These are phyloP conservation scores for Oceanodroma leucorhoa DNA, from an alignment of 2,797 vertebrate genomes.

Conservation along the genomic window DNA sequence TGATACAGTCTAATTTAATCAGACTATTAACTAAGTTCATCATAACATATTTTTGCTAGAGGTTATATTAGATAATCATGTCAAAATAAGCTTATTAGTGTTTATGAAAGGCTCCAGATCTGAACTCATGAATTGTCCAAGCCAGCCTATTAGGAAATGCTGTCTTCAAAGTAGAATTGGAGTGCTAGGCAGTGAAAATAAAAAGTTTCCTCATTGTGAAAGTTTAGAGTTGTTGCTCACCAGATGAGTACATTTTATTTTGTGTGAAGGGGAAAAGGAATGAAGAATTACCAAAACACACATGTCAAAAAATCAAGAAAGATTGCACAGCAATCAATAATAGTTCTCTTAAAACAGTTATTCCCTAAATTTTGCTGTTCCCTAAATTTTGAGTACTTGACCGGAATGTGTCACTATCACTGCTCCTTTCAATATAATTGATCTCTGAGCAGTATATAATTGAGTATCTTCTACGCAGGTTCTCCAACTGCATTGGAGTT, in stretches of 20 bases:
- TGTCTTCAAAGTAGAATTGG: not conserved
- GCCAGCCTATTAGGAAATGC: not conserved
- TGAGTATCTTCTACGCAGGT: not conserved
- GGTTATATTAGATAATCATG: not conserved
- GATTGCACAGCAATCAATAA: not conserved
- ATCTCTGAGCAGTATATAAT: not conserved
- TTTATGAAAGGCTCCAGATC: not conserved
- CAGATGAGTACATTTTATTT: not conserved
- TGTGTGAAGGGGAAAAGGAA: not conserved
- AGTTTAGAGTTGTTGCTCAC: not conserved
- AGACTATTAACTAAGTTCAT: no score
- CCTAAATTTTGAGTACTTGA: not conserved
- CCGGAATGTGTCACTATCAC: accelerated
- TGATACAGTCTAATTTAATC: no score
- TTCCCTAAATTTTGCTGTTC: not conserved
- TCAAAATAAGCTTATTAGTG: not conserved
- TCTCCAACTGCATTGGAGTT: not conserved
- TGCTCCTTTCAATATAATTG: not conserved
- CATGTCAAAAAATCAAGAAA: not conserved
- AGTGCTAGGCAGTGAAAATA: not conserved
- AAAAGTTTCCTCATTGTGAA: not conserved
- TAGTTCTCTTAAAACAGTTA: not conserved
- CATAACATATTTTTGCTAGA: no score
- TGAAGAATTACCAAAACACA: not conserved
- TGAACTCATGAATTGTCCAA: not conserved